Conservation (phyloP, 2,888 invertebrate species). For the Metacarcinus magister region DNA sequence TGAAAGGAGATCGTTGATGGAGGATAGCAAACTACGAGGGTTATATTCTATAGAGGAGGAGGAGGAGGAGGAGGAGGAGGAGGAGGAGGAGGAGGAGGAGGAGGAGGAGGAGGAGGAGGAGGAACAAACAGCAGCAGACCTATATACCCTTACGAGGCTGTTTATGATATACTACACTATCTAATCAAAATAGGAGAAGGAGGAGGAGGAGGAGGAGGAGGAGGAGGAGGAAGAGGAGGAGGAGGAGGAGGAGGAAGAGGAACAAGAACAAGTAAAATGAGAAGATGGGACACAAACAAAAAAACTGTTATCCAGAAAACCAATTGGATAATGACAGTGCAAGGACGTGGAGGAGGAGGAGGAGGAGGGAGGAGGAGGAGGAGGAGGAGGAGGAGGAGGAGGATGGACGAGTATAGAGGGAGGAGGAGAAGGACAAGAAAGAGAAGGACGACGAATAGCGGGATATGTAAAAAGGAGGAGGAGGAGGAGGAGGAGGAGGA, state of each 20-base stretch:
- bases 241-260: neutral
- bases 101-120: slow-evolving; percentile 11
- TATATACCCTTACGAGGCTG: no score
- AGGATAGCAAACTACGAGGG: neutral
- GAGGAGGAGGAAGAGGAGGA: neutral
- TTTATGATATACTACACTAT: no score
- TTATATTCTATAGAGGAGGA: neutral
- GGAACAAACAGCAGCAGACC: neutral
- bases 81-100: slow-evolving; percentile 17
- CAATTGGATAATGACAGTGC: slow-evolving; percentile 11
- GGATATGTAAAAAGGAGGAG: neutral
- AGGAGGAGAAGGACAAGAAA: neutral
- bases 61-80: neutral
- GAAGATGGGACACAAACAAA: neutral
- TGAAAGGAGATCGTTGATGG: neutral
- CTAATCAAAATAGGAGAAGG: no score
- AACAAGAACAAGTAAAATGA: neutral
- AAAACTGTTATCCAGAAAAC: neutral
- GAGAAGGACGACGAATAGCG: neutral
- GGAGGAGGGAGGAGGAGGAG: neutral
- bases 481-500: neutral
- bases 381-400: neutral
- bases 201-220: no score
- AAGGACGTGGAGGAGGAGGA: neutral
- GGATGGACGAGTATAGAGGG: no score